These are phyloP conservation scores for Lepidurus couesii DNA, from an alignment of 1,140 invertebrate species.

Conservation along the genomic window DNA sequence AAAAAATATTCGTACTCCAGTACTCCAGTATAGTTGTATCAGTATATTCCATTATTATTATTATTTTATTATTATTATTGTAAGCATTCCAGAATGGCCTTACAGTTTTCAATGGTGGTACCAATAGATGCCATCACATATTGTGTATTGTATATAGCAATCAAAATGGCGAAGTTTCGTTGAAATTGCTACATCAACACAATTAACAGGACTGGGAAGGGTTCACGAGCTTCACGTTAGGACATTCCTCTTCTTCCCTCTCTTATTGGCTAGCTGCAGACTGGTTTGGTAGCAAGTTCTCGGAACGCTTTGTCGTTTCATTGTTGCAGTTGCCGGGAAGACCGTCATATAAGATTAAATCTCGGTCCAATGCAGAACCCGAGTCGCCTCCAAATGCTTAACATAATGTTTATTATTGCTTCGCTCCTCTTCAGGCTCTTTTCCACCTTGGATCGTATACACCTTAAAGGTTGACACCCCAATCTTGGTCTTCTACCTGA, in stretches of 20 bases:
- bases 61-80: too few species aligned
- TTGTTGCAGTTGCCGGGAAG: not conserved
- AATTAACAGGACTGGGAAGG: too few species aligned
- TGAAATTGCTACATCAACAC: too few species aligned
- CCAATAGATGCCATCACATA: too few species aligned
- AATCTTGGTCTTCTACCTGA: not conserved
- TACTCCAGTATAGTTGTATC: too few species aligned
- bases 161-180: too few species aligned
- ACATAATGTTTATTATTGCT: slow-evolving; percentile 20
- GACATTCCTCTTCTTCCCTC: not conserved
- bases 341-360: not conserved
- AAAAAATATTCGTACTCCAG: too few species aligned
- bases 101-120: too few species aligned
- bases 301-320: not conserved
- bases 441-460: not conserved
- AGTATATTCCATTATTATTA: too few species aligned
- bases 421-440: not conserved
- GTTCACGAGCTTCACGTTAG: too few species aligned
- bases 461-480: slow-evolving; percentile 15
- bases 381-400: not conserved
- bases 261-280: not conserved
- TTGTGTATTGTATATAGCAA: too few species aligned
- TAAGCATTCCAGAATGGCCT: too few species aligned
- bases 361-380: slow-evolving; percentile 15
- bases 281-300: not conserved